A percentile compares a stretch with the other conserved stretches of the same genome.
Conservation (phyloP, 2,113 vertebrate species). For the Neogobius melanostomus region DNA sequence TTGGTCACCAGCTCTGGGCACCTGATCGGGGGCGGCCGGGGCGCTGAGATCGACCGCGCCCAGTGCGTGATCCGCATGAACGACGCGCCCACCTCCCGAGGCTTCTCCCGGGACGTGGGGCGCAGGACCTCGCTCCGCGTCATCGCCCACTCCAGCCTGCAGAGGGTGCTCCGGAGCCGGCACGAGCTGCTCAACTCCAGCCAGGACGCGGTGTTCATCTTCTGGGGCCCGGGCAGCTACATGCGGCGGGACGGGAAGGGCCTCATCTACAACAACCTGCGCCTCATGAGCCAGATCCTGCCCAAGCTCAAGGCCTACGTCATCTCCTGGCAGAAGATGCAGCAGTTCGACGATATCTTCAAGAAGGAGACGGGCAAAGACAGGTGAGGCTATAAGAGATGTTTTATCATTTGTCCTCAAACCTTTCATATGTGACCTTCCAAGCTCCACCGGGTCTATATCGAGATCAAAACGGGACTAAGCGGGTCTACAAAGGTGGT, state of each 20-base stretch:
- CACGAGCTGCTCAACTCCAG: conserved; percentile 91
- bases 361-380: conserved; percentile 97
- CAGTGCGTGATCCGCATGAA: conserved; percentile 98
- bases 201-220: conserved; percentile 92
- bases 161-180: conserved; percentile 88
- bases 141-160: conserved; percentile 96
- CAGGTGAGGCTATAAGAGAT: conserved; percentile 76
- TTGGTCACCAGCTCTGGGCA: conserved; percentile 96
- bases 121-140: conserved; percentile 91
- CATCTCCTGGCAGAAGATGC: conserved; percentile 97
- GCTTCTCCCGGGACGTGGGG: conserved; percentile 85
- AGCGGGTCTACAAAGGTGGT: no score
- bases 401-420: no score
- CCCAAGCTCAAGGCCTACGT: conserved; percentile 91
- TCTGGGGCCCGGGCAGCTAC: conserved; percentile 98
- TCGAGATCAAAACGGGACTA: no score
- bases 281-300: conserved; percentile 92
- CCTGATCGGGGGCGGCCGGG: conserved; percentile 83
- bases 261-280: conserved; percentile 93
- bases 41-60: conserved; percentile 84
- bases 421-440: no score
- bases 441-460: no score
- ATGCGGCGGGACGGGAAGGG: conserved; percentile 96
- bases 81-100: conserved; percentile 84
- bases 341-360: conserved; percentile 95